These are phyloP conservation scores for Dasypogon diadema DNA, from an alignment of 2,888 invertebrate species.

Conservation along the genomic window DNA sequence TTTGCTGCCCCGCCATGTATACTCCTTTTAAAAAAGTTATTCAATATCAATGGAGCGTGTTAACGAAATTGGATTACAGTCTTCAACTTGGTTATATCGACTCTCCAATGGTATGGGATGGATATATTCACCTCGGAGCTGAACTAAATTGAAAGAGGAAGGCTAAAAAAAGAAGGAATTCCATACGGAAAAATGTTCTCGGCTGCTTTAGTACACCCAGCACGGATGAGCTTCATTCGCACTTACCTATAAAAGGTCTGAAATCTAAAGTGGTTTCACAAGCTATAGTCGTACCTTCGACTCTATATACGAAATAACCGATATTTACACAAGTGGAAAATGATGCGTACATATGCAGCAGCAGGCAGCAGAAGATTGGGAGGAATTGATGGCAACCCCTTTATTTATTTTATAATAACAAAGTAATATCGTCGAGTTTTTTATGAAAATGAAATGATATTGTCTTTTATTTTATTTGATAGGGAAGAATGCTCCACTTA, in stretches of 20 bases:
- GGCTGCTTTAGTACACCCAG: neutral
- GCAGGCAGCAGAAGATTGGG: neutral
- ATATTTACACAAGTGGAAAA: constrained; percentile 44
- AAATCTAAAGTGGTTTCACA: constrained; percentile 40
- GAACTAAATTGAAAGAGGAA: constrained; percentile 32
- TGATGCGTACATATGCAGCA: constrained; percentile 1
- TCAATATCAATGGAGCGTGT: constrained; percentile 57
- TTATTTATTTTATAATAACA: constrained; percentile 49
- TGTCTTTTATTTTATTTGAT: constrained; percentile 27
- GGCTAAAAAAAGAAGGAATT: neutral
- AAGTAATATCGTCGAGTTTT: constrained; percentile 52
- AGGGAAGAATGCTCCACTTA: neutral
- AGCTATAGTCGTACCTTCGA: neutral
- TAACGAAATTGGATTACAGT: constrained; percentile 57
- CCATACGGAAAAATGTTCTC: constrained; percentile 15
- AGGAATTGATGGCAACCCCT: constrained; percentile 29
- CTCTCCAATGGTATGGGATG: neutral
- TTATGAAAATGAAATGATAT: constrained; percentile 56
- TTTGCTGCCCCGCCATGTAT: constrained; percentile 40
- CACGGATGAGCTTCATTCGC: neutral
- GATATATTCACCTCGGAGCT: constrained; percentile 15
- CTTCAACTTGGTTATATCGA: constrained; percentile 29
- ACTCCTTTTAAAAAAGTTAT: constrained; percentile 54
- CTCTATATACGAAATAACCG: neutral
- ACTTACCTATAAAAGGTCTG: constrained; percentile 31